Percentiles rank a stretch among this genome's conserved stretches.
Conservation (phyloP, 1,140 invertebrate species). For the Drosophila quadrilineata region DNA sequence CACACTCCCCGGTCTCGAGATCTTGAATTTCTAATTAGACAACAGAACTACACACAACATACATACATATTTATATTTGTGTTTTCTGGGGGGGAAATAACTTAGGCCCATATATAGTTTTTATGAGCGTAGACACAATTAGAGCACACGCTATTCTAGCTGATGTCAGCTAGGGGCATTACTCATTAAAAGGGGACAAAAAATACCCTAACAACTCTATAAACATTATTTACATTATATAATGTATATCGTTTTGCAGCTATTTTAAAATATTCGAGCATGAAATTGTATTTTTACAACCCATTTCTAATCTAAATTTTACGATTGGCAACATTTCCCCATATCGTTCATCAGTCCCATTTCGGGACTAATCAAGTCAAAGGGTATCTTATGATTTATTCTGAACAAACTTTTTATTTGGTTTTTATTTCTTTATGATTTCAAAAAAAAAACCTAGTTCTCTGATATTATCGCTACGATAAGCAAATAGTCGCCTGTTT, state of each 20-base stretch:
- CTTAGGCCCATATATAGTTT: not conserved
- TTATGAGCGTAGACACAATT: constrained; percentile 11
- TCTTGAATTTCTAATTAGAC: constrained; percentile 18
- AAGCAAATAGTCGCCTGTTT: constrained; percentile 16
- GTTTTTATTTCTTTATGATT: constrained; percentile 7
- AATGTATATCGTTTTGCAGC: not conserved
- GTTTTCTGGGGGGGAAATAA: not conserved
- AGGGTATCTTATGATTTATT: not conserved
- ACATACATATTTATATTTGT: not conserved
- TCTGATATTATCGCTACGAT: constrained; percentile 27
- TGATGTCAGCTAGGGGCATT: constrained; percentile 30
- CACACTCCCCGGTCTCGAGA: constrained; percentile 14
- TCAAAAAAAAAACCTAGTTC: not conserved
- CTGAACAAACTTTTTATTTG: not conserved
- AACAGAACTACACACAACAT: not conserved
- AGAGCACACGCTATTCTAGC: constrained; percentile 11
- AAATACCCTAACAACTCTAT: not conserved
- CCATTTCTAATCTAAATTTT: not conserved
- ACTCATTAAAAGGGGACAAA: constrained; percentile 28
- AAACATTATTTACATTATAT: constrained; percentile 1
- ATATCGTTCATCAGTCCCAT: too few relatives aligned
- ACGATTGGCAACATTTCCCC: not conserved
- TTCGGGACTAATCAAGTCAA: not conserved
- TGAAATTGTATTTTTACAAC: not conserved
- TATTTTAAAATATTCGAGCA: not conserved